Conservation (phyloP, 2,797 vertebrate genomes). For the Ispidina lecontei region DNA sequence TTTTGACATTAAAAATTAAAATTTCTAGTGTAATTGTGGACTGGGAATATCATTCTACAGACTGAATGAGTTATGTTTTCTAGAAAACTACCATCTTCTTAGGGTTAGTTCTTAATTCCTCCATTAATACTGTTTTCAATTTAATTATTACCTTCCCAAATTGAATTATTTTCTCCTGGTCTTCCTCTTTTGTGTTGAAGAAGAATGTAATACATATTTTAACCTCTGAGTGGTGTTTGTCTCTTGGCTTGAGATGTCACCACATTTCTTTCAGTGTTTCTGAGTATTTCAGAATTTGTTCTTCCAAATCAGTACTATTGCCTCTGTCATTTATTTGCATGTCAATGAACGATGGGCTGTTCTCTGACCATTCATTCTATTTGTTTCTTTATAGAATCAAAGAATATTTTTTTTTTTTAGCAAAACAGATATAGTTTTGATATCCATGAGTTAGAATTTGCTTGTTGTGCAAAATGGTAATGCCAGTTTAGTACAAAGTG, state of each 20-base stretch:
- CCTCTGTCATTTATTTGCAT: background rate
- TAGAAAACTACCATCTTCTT: background rate
- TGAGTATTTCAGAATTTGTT: background rate
- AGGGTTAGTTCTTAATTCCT: background rate
- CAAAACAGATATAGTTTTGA: background rate
- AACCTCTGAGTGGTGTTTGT: background rate
- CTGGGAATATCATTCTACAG: background rate
- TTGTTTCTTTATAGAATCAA: background rate
- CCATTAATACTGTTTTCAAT: background rate
- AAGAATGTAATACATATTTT: background rate
- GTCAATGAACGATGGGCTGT: background rate
- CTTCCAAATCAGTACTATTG: background rate
- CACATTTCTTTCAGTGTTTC: background rate
- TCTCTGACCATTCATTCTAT: background rate
- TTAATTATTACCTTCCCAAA: background rate
- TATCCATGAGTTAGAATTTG: background rate
- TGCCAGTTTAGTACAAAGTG: slow-evolving; percentile 40
- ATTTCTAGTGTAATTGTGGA: background rate
- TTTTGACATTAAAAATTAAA: background rate
- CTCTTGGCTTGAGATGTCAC: background rate
- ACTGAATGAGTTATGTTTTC: background rate
- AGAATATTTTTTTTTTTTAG: background rate
- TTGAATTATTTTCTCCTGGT: background rate
- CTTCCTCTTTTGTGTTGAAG: background rate
- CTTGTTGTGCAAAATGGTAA: slow-evolving; percentile 57